phyloP scores from a whole-genome alignment of 1,140 invertebrate genomes.

The Drosophila takahashii region DNA sequence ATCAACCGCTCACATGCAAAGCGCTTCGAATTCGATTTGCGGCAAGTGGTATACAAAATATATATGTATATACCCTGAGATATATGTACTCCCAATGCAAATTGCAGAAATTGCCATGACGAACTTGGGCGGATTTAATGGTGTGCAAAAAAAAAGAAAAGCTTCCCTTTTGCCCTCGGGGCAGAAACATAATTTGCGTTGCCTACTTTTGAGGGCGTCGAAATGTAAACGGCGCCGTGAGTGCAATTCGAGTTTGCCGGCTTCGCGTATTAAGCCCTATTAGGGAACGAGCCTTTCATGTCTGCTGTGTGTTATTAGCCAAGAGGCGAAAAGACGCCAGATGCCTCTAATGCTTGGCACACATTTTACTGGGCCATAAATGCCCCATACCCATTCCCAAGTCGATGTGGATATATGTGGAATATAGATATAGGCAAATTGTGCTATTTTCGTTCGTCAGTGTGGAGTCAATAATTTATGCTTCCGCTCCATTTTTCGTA shows the following conservation, averaged over 20 bases:
- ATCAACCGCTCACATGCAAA: constrained; percentile 41
- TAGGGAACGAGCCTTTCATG: constrained; percentile 47
- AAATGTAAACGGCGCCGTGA: constrained; percentile 60
- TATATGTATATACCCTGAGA: background rate
- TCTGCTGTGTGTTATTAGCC: constrained; percentile 22
- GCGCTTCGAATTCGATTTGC: constrained; percentile 40
- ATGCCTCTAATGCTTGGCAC: constrained; percentile 26
- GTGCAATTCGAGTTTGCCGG: constrained; percentile 64
- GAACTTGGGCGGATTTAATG: constrained; percentile 70
- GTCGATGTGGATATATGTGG: background rate
- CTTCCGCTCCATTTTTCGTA: constrained; percentile 40
- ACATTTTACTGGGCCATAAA: constrained; percentile 11
- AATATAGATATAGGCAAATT: constrained; percentile 12
- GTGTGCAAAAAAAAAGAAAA: constrained; percentile 34
- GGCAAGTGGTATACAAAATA: constrained; percentile 1
- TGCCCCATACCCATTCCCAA: background rate
- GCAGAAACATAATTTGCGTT: constrained; percentile 46
- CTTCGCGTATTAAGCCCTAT: constrained; percentile 56
- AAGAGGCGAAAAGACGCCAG: constrained; percentile 20
- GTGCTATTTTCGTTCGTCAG: constrained; percentile 61
- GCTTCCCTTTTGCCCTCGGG: constrained; percentile 28
- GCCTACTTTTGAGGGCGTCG: constrained; percentile 63
- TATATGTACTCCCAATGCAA: constrained; percentile 24
- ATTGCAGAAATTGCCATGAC: constrained; percentile 64
- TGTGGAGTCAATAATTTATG: constrained; percentile 73